These are phyloP conservation scores for Pygoscelis adeliae DNA, from an alignment of 2,113 vertebrate species.

Conservation along the genomic window DNA sequence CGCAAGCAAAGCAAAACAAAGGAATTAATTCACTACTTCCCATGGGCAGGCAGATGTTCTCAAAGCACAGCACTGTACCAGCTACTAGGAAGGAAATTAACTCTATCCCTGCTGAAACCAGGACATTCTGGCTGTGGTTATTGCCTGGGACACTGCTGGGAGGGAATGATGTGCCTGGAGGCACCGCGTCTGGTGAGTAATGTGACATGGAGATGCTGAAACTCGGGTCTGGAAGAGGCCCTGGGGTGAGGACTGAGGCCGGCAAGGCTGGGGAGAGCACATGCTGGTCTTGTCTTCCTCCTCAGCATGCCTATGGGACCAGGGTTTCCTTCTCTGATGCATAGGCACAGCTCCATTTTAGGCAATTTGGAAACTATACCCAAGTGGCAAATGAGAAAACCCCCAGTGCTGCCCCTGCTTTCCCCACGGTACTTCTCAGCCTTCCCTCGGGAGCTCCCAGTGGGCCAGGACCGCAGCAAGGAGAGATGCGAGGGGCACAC, in stretches of 20 bases:
- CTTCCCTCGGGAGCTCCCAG: not conserved
- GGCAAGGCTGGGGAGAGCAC: not conserved
- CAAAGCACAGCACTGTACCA: no score
- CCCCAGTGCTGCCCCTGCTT: not conserved
- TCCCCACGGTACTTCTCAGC: not conserved
- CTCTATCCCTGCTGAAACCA: no score
- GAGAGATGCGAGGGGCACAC: accelerated
- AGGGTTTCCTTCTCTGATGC: not conserved
- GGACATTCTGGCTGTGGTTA: not conserved
- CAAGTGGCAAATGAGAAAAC: not conserved
- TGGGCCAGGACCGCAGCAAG: not conserved
- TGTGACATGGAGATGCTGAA: not conserved
- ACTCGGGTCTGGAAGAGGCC: not conserved
- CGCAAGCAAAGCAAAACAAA: no score
- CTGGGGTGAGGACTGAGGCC: not conserved
- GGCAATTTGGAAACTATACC: not conserved
- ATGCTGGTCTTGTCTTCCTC: accelerated
- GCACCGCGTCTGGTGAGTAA: accelerated
- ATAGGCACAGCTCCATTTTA: not conserved
- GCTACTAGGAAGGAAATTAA: no score
- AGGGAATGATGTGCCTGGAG: not conserved
- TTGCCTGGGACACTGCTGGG: not conserved
- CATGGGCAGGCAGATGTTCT: no score
- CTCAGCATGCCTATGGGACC: not conserved
- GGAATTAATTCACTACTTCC: no score